Evolutionary conservation across 2,113 vertebrate species (phyloP).

Genomic region (Mandrillus leucophaeus): DNA sequence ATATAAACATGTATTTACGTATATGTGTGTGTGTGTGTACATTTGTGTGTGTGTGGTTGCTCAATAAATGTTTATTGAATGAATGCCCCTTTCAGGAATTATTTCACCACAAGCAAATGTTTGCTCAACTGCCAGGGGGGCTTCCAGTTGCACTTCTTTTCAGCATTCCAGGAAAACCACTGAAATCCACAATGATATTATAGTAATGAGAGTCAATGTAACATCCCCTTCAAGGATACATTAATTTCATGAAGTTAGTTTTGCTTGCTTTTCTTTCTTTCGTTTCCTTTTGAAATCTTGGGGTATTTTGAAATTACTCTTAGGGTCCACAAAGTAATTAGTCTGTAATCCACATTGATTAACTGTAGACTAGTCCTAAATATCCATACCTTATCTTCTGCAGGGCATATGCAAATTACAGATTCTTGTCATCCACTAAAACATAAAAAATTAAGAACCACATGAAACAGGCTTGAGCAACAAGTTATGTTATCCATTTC

Average conservation of each 20-base stretch:
- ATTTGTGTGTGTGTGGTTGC: neutral
- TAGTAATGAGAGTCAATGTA: neutral
- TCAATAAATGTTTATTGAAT: conserved; percentile 33
- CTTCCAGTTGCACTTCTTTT: conserved; percentile 13
- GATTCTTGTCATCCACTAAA: neutral
- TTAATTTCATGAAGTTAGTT: neutral
- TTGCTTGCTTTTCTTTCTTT: conserved; percentile 11
- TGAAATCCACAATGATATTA: neutral
- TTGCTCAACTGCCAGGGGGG: conserved; percentile 30
- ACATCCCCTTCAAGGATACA: neutral
- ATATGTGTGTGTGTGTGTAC: neutral
- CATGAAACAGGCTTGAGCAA: neutral
- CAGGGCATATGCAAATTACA: neutral
- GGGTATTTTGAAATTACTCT: neutral
- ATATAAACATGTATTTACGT: neutral
- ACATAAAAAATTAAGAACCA: conserved; percentile 13
- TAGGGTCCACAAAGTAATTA: conserved; percentile 31
- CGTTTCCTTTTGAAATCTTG: conserved; percentile 38
- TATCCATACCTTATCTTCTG: conserved; percentile 1
- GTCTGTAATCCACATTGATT: neutral
- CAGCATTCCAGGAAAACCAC: neutral
- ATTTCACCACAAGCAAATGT: conserved; percentile 4
- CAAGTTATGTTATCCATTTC: neutral
- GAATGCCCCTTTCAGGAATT: conserved; percentile 20
- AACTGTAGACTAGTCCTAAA: neutral